A percentile compares a stretch with the other conserved stretches of the same genome.
Conservation (phyloP, 2,888 invertebrate genomes). For the Drosophila hawaiiensis region DNA sequence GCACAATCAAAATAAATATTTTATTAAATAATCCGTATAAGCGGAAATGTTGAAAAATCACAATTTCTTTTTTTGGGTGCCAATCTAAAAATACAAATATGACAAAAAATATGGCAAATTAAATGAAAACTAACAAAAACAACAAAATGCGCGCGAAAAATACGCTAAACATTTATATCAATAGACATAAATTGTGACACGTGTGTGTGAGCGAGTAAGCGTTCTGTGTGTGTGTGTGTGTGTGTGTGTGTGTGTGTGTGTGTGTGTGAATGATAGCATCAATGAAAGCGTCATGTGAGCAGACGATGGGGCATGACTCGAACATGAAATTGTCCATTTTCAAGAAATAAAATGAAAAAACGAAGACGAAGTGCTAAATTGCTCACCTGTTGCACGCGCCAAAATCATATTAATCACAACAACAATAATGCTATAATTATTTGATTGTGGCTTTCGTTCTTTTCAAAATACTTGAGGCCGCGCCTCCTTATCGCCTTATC, state of each 20-base stretch:
- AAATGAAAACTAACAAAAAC: slow-evolving; percentile 20
- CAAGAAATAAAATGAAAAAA: slow-evolving; percentile 5
- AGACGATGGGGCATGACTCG: slow-evolving; percentile 32
- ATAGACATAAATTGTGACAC: slow-evolving; percentile 45
- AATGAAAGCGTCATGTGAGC: slow-evolving; percentile 58
- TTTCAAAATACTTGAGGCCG: slow-evolving; percentile 14
- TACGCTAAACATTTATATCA: slow-evolving; percentile 52
- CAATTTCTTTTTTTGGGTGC: neutral
- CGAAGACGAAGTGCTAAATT: slow-evolving; percentile 20
- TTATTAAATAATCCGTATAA: slow-evolving; percentile 50
- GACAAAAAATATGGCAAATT: slow-evolving; percentile 11
- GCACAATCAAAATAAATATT: slow-evolving; percentile 45
- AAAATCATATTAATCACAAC: slow-evolving; percentile 22
- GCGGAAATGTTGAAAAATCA: slow-evolving; percentile 51
- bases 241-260: slow-evolving; percentile 3
- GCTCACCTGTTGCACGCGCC: slow-evolving; percentile 54
- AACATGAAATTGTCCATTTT: slow-evolving; percentile 39
- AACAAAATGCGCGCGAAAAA: slow-evolving; percentile 5
- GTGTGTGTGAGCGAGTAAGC: slow-evolving; percentile 3
- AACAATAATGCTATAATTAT: slow-evolving; percentile 21
- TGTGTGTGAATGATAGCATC: slow-evolving; percentile 28
- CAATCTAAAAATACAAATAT: slow-evolving; percentile 41
- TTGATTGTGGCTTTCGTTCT: slow-evolving; percentile 25
- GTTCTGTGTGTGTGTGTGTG: neutral
- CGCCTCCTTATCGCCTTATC: slow-evolving; percentile 69